A percentile compares a stretch with the other conserved stretches of the same genome.
Conservation (phyloP, 2,888 invertebrate species). For the Nemoura dubitans region DNA sequence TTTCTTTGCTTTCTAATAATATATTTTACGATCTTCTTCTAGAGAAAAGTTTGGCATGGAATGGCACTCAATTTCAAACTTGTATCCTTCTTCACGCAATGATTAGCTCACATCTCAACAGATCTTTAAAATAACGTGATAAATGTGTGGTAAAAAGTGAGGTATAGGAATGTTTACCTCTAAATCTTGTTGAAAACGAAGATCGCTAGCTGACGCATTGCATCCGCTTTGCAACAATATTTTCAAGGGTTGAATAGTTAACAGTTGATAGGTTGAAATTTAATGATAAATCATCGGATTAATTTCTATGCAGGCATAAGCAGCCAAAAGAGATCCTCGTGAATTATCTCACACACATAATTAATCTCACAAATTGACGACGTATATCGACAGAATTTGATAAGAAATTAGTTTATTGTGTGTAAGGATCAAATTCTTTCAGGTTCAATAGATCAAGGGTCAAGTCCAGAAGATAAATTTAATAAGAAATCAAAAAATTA, state of each 20-base stretch:
- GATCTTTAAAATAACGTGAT: background rate
- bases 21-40: too few relatives aligned
- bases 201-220: background rate
- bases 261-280: background rate
- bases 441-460: background rate
- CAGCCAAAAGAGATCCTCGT: background rate
- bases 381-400: background rate
- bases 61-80: background rate
- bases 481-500: background rate
- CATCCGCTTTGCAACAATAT: background rate
- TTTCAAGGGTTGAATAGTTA: background rate
- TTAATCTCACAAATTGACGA: background rate
- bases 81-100: background rate
- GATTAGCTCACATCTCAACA: background rate
- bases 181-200: background rate
- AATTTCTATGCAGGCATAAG: background rate
- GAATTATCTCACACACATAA: background rate
- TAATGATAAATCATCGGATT: background rate
- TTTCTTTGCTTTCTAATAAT: too few relatives aligned
- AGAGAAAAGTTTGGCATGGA: too few relatives aligned
- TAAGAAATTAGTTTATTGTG: background rate
- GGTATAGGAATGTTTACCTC: background rate
- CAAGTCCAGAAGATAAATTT: background rate
- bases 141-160: background rate
- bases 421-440: background rate